Conservation (phyloP, 1,140 invertebrate species). For the Bicyclus anynana region DNA sequence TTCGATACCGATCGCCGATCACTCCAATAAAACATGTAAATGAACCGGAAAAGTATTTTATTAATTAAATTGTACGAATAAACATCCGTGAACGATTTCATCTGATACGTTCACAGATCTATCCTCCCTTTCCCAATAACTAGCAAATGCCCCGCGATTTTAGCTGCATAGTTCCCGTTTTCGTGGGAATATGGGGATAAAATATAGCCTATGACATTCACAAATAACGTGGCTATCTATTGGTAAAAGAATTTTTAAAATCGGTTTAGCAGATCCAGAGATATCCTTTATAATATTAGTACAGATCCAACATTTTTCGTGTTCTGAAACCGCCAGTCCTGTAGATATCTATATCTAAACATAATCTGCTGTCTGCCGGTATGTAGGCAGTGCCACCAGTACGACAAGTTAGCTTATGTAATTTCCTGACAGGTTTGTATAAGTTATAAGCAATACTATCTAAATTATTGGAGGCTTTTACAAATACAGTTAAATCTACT, state of each 20-base stretch:
- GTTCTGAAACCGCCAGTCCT: neutral
- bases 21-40: neutral
- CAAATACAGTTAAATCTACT: neutral
- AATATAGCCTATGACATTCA: too few species aligned
- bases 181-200: too few species aligned
- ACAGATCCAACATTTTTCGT: too few species aligned
- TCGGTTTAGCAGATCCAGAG: too few species aligned
- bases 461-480: conserved; percentile 1
- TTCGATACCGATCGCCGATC: neutral
- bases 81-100: neutral
- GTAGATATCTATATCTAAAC: neutral
- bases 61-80: neutral
- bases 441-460: conserved; percentile 12
- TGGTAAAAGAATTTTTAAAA: too few species aligned
- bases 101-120: neutral
- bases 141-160: too few species aligned
- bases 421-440: conserved; percentile 14
- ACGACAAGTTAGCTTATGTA: conserved; percentile 21
- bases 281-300: too few species aligned
- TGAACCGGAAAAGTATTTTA: neutral
- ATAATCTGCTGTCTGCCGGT: conserved; percentile 7
- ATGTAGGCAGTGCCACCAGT: conserved; percentile 10
- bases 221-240: too few species aligned
- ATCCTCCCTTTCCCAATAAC: neutral
- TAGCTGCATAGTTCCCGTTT: too few species aligned